Evolutionary conservation across 2,113 vertebrate genomes (phyloP).

Genomic region (Cryptomyrus ogoouensis): DNA sequence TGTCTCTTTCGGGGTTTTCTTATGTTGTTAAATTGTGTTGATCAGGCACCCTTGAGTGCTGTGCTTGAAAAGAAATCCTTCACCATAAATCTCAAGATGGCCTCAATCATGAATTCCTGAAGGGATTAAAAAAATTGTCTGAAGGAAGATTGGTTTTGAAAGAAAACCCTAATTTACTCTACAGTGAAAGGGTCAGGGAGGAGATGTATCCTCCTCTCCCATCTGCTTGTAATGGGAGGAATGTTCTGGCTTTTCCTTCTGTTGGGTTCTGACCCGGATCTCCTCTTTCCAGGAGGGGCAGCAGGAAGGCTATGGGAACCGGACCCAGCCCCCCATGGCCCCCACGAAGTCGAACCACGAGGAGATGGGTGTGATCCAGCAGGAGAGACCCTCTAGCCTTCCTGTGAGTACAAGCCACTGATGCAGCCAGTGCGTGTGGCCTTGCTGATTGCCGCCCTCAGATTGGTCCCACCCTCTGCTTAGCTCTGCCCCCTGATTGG

Average conservation of each 20-base stretch:
- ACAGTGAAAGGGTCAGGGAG: neutral
- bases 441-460: neutral
- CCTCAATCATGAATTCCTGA: neutral
- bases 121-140: neutral
- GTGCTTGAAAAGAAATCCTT: slow-evolving; percentile 1
- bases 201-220: neutral
- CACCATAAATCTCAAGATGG: neutral
- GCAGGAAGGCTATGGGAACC: slow-evolving; percentile 80
- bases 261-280: slow-evolving; percentile 10
- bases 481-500: neutral
- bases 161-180: neutral
- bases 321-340: slow-evolving; percentile 73
- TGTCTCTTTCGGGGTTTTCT: neutral
- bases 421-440: neutral
- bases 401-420: slow-evolving; percentile 72
- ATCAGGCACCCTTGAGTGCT: neutral
- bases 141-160: neutral
- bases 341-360: slow-evolving; percentile 84
- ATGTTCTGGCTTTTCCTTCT: neutral
- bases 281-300: slow-evolving; percentile 66
- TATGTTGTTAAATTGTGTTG: neutral
- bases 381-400: slow-evolving; percentile 90
- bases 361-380: slow-evolving; percentile 77
- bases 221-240: neutral
- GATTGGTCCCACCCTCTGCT: neutral